Conservation (phyloP, 2,888 invertebrate genomes). For the Arenicola marina region DNA sequence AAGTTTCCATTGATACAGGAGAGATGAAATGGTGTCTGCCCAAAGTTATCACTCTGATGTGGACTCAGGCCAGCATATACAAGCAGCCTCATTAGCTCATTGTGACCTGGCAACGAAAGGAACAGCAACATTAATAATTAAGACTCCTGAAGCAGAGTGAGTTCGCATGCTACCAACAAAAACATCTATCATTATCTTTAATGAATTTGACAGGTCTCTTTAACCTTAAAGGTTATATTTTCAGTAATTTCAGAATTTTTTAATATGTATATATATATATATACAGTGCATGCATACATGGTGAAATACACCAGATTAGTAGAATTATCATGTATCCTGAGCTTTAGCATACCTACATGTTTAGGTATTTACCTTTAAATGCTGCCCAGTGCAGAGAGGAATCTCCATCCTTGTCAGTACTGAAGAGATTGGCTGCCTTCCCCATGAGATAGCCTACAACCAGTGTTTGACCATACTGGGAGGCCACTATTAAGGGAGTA, state of each 20-base stretch:
- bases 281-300: no score
- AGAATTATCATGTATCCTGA: no score
- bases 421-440: constrained; percentile 85
- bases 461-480: constrained; percentile 90
- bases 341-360: no score
- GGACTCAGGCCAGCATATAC: constrained; percentile 90
- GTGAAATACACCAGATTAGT: no score
- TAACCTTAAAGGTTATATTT: no score
- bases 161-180: no score
- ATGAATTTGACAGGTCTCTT: no score
- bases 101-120: constrained; percentile 62
- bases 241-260: no score
- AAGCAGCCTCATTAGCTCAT: constrained; percentile 82
- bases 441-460: constrained; percentile 88
- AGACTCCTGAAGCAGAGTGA: no score
- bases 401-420: constrained; percentile 90
- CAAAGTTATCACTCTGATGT: constrained; percentile 88
- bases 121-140: not conserved
- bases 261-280: no score
- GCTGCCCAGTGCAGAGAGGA: constrained; percentile 93
- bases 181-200: no score
- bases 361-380: constrained; percentile 73
- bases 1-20: constrained; percentile 88
- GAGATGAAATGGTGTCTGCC: constrained; percentile 87
- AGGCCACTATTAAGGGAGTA: constrained; percentile 84